Evolutionary conservation across 2,113 vertebrate species (phyloP).

Genomic region (Neoarius graeffei): DNA sequence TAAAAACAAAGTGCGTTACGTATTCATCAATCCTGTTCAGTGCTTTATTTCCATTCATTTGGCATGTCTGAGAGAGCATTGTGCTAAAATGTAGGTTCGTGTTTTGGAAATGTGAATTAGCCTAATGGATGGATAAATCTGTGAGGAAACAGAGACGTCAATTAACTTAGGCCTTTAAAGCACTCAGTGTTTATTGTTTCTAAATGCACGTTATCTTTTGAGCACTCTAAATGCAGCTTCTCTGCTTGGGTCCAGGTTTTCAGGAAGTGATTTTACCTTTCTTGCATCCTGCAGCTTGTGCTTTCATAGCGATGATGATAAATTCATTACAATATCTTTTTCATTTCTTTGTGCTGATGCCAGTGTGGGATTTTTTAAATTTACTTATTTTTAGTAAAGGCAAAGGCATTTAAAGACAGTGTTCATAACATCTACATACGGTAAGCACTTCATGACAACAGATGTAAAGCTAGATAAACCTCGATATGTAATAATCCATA

Average conservation of each 20-base stretch:
- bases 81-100: background rate
- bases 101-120: conserved; percentile 13
- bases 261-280: background rate
- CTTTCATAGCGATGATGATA: background rate
- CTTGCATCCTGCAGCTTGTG: background rate
- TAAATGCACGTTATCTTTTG: background rate
- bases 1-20: background rate
- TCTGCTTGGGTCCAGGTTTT: background rate
- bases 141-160: background rate
- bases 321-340: background rate
- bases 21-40: background rate
- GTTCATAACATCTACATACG: background rate
- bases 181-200: conserved; percentile 2
- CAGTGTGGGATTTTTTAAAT: background rate
- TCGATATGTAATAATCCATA: background rate
- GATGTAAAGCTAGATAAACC: background rate
- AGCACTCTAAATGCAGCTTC: background rate
- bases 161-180: conserved; percentile 16
- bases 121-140: conserved; percentile 13
- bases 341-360: background rate
- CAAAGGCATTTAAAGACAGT: background rate
- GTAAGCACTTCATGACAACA: background rate
- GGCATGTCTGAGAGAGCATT: background rate
- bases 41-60: background rate
- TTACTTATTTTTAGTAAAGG: background rate